Evolutionary conservation across 2,113 vertebrate species (phyloP), one percentile per base, ranked within the genome.

Genomic region (Euleptes europaea): DNA sequence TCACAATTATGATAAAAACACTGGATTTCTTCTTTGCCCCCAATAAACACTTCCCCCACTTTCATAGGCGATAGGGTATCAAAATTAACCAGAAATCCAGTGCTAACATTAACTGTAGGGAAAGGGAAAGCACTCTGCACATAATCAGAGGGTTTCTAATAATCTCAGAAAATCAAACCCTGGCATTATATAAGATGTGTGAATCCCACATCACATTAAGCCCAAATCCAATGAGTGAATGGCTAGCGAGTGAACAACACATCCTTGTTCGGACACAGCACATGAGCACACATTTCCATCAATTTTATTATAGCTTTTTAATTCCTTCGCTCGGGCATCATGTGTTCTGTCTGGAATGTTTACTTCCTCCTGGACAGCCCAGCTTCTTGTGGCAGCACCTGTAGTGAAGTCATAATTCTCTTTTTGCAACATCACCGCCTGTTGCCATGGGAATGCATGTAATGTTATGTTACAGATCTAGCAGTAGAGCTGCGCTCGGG

Each of bases 401-500:
- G 67, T 85, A 79, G 76, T 72, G 76, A 78, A 79, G 66, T 79
- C 84, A 85, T 71, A 78, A 85, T 85, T 85, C 67, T 85, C 66
- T 85, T 78, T 85, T 85, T 78, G 67, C 76, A 85, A 79, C 67
- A 71, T 85, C 76, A 72, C 40, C 42, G 23, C 78, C 54, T 73
- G 84, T 79, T 85, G 76, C 84, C 84, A 85, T 85, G 76, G 76
- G 76, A 85, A 85, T 79, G 54, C 54, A 65, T 57, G 69, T 63
- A 67, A 69, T 77, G 83, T 79, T 63, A 49, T 85, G 54, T 71
- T 72, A 79, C 72, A 47, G 60, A 72, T 79, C 72, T 77, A 63
- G 40, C 69, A 49, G 42, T 72, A 12, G 67, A 38, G 76, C 33
- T 47, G 76, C n/a, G 49, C 33, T 76, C 44, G 15, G 47, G 23